Evolutionary conservation across 1,140 invertebrate species (phyloP), one percentile per base, ranked within the genome.

Genomic region (Aradophagus sp.): DNA sequence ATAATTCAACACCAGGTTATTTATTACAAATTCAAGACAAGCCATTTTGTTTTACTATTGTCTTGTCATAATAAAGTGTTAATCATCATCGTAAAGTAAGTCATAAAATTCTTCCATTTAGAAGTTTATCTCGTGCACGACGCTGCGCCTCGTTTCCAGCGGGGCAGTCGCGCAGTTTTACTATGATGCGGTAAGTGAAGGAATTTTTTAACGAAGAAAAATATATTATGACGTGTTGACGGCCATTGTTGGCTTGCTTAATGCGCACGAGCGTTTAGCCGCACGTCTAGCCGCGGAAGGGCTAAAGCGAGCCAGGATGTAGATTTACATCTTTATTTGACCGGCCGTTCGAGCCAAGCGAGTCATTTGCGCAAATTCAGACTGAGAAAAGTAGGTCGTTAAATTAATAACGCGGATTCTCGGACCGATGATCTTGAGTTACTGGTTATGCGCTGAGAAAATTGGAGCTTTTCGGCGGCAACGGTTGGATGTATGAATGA

Each of bases 21-120:
- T 69, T 73, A 73, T 73, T 65, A 52, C 71, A 45, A 66, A 55
- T 59, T 50, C 65, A 23, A 65, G 55, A 69, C 59, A 68, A 69
- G 65, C 65, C 47, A 62, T 73, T 69, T 68, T 68, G 48, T 61
- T 73, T 73, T 65, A 73, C 65, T 69, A 73, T 68, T 73, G 71
- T 73, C 71, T 73, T 73, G 71, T 73, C 71, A 69, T 73, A 69
- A 73, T 73, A 73, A 73, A 73, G 71, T 69, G 71, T 73, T 73
- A 73, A 73, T 73, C 71, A 66, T 73, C 65, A 69, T 68, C 63
- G 35, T 73, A 73, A 73, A 73, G 50, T 68, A 69, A 69, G 59
- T 73, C 71, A 62, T 73, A 73, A 73, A 73, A 73, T 73, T 65
- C 70, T 67, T 73, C 36, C 62, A 67, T 59, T 62, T 59, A 44